A percentile compares a stretch with the other conserved stretches of the same genome.
These are phyloP conservation scores for Agrotis clavis DNA, from an alignment of 2,888 invertebrate species.

Conservation along the genomic window DNA sequence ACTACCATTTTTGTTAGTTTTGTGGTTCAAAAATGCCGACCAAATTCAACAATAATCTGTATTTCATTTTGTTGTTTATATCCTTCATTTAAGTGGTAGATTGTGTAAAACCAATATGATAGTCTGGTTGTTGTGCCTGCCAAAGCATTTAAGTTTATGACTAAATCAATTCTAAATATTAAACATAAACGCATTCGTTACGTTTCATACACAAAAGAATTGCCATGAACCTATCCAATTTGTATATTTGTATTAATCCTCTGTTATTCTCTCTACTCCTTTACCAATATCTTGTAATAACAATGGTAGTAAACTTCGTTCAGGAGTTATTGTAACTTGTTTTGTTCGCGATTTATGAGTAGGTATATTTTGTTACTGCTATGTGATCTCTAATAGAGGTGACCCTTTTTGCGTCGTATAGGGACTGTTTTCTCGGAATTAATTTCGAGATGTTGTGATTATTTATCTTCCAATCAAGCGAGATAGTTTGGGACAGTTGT, in stretches of 20 bases:
- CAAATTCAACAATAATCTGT: too few species aligned
- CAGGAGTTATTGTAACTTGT: constrained; percentile 33
- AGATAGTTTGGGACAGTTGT: constrained; percentile 3
- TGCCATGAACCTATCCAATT: too few species aligned
- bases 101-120: too few species aligned
- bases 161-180: too few species aligned
- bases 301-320: constrained; percentile 35
- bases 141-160: neutral
- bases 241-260: neutral
- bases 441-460: constrained; percentile 34
- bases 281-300: constrained; percentile 33
- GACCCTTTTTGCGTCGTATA: constrained; percentile 15
- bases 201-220: neutral
- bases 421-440: constrained; percentile 5
- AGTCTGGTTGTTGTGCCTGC: too few species aligned
- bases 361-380: constrained; percentile 30
- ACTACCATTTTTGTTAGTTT: too few species aligned
- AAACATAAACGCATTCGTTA: neutral
- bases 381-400: constrained; percentile 24
- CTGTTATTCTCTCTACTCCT: constrained; percentile 18
- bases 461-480: constrained; percentile 27
- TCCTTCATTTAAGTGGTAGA: neutral
- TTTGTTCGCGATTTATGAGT: constrained; percentile 49
- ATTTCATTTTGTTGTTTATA: too few species aligned
- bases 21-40: too few species aligned